These are phyloP conservation scores for Nibea albiflora DNA, from an alignment of 2,113 vertebrate genomes.

Conservation along the genomic window DNA sequence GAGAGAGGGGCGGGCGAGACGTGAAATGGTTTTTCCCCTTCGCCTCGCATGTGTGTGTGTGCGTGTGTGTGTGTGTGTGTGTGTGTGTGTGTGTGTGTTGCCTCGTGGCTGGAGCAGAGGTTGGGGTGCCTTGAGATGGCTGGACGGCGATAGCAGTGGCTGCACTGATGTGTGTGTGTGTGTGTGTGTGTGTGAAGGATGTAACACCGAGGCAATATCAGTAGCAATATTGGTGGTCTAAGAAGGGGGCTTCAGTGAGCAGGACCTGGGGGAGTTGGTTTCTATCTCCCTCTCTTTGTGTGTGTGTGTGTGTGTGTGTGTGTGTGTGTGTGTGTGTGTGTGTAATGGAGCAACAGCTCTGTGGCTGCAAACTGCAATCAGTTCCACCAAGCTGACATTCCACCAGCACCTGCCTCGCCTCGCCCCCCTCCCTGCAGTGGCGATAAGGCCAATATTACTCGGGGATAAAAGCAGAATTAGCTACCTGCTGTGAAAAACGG, in stretches of 20 bases:
- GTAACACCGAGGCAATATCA: conserved; percentile 78
- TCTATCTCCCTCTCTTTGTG: conserved; percentile 16
- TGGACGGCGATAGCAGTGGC: conserved; percentile 47
- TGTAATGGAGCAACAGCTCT: conserved; percentile 50
- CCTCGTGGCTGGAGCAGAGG: conserved; percentile 19
- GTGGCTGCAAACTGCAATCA: conserved; percentile 74
- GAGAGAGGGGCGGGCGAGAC: conserved; percentile 32
- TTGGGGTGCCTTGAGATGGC: conserved; percentile 28
- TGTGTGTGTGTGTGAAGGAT: conserved; percentile 61
- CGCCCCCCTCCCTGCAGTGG: conserved; percentile 13
- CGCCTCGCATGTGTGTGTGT: conserved; percentile 1
- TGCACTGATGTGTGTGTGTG: conserved; percentile 17
- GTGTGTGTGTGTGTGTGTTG: background rate
- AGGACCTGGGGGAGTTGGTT: conserved; percentile 51
- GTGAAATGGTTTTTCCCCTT: conserved; percentile 35
- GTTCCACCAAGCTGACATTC: conserved; percentile 74
- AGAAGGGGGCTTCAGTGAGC: conserved; percentile 42
- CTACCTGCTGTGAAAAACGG: conserved; percentile 74
- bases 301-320: conserved; percentile 25
- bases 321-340: conserved; percentile 38
- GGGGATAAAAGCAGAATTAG: conserved; percentile 80
- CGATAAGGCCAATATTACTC: conserved; percentile 79
- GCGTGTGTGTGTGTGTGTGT: conserved; percentile 8
- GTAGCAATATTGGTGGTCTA: conserved; percentile 66
- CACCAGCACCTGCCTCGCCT: conserved; percentile 50